Percentiles rank a stretch among this genome's conserved stretches.
Evolutionary conservation across 2,113 vertebrate genomes (phyloP).

Genomic region (Bucco capensis): DNA sequence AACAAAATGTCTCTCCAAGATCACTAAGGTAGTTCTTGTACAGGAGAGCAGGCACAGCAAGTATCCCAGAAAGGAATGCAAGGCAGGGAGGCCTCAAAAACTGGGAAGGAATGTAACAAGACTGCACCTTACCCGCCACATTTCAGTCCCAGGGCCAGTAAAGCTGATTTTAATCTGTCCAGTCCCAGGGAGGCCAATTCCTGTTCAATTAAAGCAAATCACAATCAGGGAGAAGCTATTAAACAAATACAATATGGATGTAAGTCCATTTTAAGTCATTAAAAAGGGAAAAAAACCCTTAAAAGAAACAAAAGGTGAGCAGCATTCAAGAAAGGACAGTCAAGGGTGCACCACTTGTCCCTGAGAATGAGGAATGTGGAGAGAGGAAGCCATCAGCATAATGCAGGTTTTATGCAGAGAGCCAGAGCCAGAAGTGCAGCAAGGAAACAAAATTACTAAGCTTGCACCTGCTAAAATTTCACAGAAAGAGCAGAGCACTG

Average conservation of each 20-base stretch:
- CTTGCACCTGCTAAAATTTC: background rate
- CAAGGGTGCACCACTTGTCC: background rate
- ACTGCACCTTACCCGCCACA: conserved; percentile 89
- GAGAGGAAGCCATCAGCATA: background rate
- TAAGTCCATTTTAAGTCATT: background rate
- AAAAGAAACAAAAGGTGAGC: background rate
- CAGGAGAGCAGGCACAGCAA: background rate
- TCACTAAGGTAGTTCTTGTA: background rate
- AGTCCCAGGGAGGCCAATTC: conserved; percentile 95
- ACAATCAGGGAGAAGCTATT: background rate
- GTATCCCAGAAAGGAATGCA: background rate
- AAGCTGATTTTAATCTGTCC: conserved; percentile 96
- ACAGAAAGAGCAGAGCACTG: background rate
- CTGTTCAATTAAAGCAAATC: conserved; percentile 61
- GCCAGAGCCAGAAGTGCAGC: background rate
- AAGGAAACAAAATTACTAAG: background rate
- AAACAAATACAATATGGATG: background rate
- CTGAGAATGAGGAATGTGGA: background rate
- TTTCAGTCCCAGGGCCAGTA: conserved; percentile 93
- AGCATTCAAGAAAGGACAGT: background rate
- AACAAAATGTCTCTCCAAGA: background rate
- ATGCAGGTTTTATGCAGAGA: background rate
- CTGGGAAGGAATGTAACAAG: background rate
- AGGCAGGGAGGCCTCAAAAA: background rate
- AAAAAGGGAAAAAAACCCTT: too few relatives aligned